Evolutionary conservation across 2,113 vertebrate genomes (phyloP).

Genomic region (Gobiocypris rarus): DNA sequence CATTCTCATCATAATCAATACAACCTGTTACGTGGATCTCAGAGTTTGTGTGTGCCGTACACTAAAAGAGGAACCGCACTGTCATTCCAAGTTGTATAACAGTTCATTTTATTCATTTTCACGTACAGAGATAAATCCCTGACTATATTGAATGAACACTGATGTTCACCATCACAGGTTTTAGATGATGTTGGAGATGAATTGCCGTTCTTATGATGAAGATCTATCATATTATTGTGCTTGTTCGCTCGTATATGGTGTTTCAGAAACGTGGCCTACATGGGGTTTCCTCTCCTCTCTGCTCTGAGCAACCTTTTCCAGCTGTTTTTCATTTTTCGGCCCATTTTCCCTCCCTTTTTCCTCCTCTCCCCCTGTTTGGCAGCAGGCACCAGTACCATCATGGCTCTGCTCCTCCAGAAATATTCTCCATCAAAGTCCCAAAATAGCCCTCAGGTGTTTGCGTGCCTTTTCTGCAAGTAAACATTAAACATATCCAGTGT

Average conservation of each 20-base stretch:
- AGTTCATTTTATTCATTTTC: background rate
- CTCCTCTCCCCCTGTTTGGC: constrained; percentile 33
- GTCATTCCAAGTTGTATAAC: background rate
- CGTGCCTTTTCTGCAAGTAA: constrained; percentile 45
- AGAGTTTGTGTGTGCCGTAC: background rate
- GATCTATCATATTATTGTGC: background rate
- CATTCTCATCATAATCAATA: constrained; percentile 27
- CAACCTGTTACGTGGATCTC: background rate
- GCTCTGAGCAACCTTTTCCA: constrained; percentile 52
- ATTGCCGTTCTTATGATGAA: constrained; percentile 11
- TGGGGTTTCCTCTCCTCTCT: constrained; percentile 29
- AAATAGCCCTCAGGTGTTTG: constrained; percentile 66
- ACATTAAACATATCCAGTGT: constrained; percentile 41
- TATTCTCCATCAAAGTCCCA: constrained; percentile 73
- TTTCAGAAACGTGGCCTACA: constrained; percentile 28
- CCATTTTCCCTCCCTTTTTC: constrained; percentile 46
- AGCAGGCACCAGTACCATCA: constrained; percentile 68
- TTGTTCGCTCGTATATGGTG: background rate
- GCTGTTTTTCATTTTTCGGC: constrained; percentile 71
- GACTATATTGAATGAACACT: background rate
- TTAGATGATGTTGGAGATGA: background rate
- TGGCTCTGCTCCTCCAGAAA: constrained; percentile 59
- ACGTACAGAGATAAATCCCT: background rate
- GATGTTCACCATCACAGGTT: background rate
- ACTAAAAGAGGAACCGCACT: background rate